Evolutionary conservation across 2,113 vertebrate species (phyloP).

Genomic region (Scomber scombrus): DNA sequence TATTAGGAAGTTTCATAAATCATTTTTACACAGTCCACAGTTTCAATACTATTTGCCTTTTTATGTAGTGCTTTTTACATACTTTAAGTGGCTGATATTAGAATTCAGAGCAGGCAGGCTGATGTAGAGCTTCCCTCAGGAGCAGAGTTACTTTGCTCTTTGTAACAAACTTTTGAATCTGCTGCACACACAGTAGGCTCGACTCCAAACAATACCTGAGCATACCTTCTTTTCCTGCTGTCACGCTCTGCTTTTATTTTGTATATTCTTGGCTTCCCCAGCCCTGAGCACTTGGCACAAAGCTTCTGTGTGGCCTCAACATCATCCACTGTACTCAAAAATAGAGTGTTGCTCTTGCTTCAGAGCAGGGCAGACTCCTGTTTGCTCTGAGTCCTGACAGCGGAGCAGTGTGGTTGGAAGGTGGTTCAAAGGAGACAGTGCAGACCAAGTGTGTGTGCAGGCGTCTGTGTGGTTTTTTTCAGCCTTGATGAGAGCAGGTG

Average conservation of each 20-base stretch:
- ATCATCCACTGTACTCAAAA: constrained; percentile 72
- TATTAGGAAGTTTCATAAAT: constrained; percentile 4
- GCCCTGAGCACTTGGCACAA: constrained; percentile 72
- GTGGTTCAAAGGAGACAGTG: constrained; percentile 58
- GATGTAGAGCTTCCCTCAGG: constrained; percentile 67
- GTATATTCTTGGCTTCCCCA: constrained; percentile 75
- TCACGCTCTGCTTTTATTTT: constrained; percentile 69
- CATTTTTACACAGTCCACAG: constrained; percentile 3
- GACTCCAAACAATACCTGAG: constrained; percentile 74
- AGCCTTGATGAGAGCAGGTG: constrained; percentile 64
- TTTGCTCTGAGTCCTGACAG: constrained; percentile 74
- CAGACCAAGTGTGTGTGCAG: constrained; percentile 42
- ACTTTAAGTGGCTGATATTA: constrained; percentile 61
- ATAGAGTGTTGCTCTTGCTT: constrained; percentile 68
- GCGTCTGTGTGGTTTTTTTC: constrained; percentile 22
- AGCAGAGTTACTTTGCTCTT: constrained; percentile 70
- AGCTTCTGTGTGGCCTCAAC: constrained; percentile 68
- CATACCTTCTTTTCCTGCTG: constrained; percentile 66
- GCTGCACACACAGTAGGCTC: constrained; percentile 61
- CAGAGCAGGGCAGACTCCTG: constrained; percentile 60
- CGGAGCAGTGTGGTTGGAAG: constrained; percentile 60
- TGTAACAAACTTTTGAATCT: constrained; percentile 76
- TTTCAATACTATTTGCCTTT: constrained; percentile 40
- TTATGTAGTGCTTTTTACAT: constrained; percentile 60
- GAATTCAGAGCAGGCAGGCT: constrained; percentile 66